Evolutionary conservation across 2,113 vertebrate genomes (phyloP).

Genomic region (Caracal caracal): DNA sequence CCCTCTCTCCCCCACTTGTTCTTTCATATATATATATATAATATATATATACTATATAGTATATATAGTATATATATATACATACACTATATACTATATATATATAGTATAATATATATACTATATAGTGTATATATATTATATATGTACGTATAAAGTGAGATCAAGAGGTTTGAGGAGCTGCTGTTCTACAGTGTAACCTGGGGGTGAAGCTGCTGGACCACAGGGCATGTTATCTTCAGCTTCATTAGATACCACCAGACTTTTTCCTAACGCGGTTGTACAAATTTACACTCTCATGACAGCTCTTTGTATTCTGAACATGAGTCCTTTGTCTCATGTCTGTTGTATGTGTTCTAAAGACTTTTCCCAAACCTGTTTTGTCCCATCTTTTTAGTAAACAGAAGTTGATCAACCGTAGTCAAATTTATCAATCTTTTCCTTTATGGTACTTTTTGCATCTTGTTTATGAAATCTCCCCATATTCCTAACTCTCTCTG

Average conservation of each 20-base stretch:
- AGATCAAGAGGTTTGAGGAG: not conserved
- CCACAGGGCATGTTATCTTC: not conserved
- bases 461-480: not conserved
- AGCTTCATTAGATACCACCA: not conserved
- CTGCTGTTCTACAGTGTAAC: not conserved
- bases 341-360: not conserved
- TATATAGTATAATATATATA: no score
- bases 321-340: not conserved
- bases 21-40: no score
- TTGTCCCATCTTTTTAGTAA: conserved; percentile 10
- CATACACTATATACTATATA: no score
- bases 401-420: conserved; percentile 1
- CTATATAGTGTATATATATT: no score
- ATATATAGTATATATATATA: no score
- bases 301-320: not conserved
- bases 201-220: not conserved
- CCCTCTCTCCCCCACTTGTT: no score
- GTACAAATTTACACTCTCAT: not conserved
- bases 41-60: no score
- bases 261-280: not conserved
- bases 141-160: not conserved
- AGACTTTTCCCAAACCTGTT: not conserved
- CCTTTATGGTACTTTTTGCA: not conserved
- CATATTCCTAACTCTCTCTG: conserved; percentile 18
- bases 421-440: not conserved